Base-by-base conservation (phyloP, 2,888 invertebrate species). In the Leuctra nigra region DNA sequence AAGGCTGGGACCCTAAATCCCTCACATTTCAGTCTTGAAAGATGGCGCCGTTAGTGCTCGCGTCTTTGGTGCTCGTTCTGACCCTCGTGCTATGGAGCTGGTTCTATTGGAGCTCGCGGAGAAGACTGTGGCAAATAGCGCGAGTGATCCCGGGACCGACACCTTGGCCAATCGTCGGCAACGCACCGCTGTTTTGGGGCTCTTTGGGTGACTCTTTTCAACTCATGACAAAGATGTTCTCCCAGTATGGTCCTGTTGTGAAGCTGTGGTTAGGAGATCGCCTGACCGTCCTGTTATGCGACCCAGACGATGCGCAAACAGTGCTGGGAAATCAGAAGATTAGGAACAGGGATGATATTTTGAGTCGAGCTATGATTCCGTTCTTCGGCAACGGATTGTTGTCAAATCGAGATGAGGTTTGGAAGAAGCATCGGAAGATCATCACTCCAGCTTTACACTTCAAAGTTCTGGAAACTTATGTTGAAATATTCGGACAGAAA, bases 351-450 rank as follows among this genome's bases (percentile, higher is more conserved):
- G 47, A 47, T 29, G n/a, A n/a, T n/a, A n/a, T n/a, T n/a, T n/a
- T 47, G 24, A 47, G 25, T 13, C 16, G 16, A 24, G 47, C 47
- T 16, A 47, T 47, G 47, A 25, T 25, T 16, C 47, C 47, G 14
- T 47, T 47, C 25, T 47, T n/a, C n/a, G n/a, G n/a, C n/a, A n/a
- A n/a, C n/a, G n/a, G n/a, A n/a, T n/a, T n/a, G n/a, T n/a, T n/a
- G 16, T 47, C 47, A 11, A 23, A 25, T 16, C 47, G 16, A 4
- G 54, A 16, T 16, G 33, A 54, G 24, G 24, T 29, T 23, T 54
- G 54, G 54, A 29, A 47, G 47, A 25, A 16, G 9, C 29, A 25
- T 24, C 16, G n/a, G n/a, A n/a, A n/a, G n/a, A n/a, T n/a, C n/a
- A n/a, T n/a, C n/a, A n/a, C n/a, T n/a, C n/a, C n/a, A n/a, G n/a